Percentiles rank a stretch among this genome's conserved stretches.
phyloP scores from a whole-genome alignment of 2,113 vertebrate genomes.

The Cheirogaleus medius region DNA sequence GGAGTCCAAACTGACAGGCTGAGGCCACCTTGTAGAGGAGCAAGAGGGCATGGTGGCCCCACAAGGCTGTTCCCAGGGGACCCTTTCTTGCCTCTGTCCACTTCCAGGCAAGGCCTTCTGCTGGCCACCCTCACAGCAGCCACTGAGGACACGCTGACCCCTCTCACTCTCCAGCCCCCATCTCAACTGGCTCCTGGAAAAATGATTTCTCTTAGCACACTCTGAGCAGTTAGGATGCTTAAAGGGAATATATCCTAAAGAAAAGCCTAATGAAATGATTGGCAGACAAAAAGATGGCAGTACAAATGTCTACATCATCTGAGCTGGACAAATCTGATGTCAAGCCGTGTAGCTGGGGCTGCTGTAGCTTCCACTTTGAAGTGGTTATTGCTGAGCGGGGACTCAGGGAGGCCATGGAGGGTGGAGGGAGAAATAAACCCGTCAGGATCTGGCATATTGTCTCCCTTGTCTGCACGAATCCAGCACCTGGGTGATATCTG shows the following conservation, averaged over 20 bases:
- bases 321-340: background rate
- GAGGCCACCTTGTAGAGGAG: background rate
- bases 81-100: background rate
- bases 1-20: background rate
- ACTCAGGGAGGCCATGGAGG: background rate
- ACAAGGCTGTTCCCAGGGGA: background rate
- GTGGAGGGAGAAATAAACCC: background rate
- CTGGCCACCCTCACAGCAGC: background rate
- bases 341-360: accelerated
- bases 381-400: background rate
- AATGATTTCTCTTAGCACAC: background rate
- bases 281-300: background rate
- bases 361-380: background rate
- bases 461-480: background rate
- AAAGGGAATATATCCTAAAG: background rate
- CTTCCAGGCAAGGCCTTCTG: background rate
- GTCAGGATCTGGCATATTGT: no score
- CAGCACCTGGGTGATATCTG: background rate
- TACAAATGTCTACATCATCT: background rate
- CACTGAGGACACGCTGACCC: background rate
- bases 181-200: background rate
- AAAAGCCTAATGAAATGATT: background rate
- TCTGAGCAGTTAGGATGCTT: background rate
- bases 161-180: background rate
- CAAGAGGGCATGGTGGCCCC: background rate